Conservation (phyloP, 2,113 vertebrate genomes). For the Vimba vimba region DNA sequence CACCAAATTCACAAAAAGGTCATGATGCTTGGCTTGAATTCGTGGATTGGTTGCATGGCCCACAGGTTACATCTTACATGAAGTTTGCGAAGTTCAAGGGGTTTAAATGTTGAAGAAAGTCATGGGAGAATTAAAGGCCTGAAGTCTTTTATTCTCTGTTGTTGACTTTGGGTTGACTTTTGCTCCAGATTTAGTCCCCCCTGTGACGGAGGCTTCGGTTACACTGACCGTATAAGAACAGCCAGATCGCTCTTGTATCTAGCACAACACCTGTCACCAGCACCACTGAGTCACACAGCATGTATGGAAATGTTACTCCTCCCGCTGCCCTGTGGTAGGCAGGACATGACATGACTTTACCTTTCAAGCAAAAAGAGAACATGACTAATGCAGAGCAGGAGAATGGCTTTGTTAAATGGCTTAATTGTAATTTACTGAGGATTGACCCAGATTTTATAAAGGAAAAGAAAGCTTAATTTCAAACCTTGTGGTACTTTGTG, state of each 20-base stretch:
- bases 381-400: neutral
- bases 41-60: neutral
- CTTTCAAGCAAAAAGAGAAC: slow-evolving; percentile 8
- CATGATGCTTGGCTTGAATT: neutral
- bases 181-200: slow-evolving; percentile 62
- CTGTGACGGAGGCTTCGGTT: slow-evolving; percentile 57
- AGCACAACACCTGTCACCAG: slow-evolving; percentile 35
- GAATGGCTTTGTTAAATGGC: slow-evolving; percentile 15
- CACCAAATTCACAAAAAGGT: neutral
- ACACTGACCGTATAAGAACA: slow-evolving; percentile 63
- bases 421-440: neutral
- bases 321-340: slow-evolving; percentile 9
- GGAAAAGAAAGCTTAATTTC: neutral
- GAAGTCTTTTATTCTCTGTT: slow-evolving; percentile 38
- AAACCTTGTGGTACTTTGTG: neutral
- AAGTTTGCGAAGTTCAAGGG: neutral
- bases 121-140: neutral
- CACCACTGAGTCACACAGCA: slow-evolving; percentile 46
- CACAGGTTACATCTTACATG: neutral
- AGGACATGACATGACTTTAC: neutral
- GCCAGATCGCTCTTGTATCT: slow-evolving; percentile 39
- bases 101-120: neutral
- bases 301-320: slow-evolving; percentile 46
- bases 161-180: slow-evolving; percentile 38
- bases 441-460: neutral